These are phyloP conservation scores for Auanema freiburgensis DNA, from an alignment of 2,888 invertebrate species.

Conservation along the genomic window DNA sequence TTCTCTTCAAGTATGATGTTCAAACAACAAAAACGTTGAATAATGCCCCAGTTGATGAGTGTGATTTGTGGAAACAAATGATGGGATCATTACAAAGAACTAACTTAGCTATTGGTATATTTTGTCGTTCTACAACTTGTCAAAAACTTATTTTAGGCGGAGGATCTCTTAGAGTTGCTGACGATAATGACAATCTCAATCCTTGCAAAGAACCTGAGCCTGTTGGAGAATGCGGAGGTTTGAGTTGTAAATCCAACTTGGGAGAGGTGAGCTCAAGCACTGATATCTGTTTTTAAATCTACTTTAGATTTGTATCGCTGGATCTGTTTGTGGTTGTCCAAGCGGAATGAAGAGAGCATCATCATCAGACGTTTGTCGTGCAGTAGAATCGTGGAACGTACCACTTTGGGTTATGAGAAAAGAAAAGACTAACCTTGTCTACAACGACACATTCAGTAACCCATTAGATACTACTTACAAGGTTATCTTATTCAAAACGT, in stretches of 20 bases:
- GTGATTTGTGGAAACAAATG: conserved; percentile 61
- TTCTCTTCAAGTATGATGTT: conserved; percentile 62
- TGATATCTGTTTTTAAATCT: too few relatives aligned
- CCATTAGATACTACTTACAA: conserved; percentile 54
- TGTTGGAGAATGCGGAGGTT: conserved; percentile 54
- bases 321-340: conserved; percentile 60
- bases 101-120: conserved; percentile 44
- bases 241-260: conserved; percentile 51
- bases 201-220: conserved; percentile 50
- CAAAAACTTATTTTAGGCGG: conserved; percentile 28
- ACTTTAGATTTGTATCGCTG: conserved; percentile 58
- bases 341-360: conserved; percentile 56
- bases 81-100: conserved; percentile 51
- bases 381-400: conserved; percentile 60
- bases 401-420: conserved; percentile 60
- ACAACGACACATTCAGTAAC: conserved; percentile 51
- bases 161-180: conserved; percentile 55
- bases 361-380: conserved; percentile 49
- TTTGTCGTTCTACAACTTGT: not conserved
- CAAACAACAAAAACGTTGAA: conserved; percentile 44
- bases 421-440: conserved; percentile 50
- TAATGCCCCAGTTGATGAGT: conserved; percentile 49
- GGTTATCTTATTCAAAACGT: not conserved
- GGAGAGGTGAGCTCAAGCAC: conserved; percentile 26
- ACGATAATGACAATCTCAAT: conserved; percentile 57